Evolutionary conservation across 2,113 vertebrate species (phyloP).

Genomic region (Psilopsiagon aymara): DNA sequence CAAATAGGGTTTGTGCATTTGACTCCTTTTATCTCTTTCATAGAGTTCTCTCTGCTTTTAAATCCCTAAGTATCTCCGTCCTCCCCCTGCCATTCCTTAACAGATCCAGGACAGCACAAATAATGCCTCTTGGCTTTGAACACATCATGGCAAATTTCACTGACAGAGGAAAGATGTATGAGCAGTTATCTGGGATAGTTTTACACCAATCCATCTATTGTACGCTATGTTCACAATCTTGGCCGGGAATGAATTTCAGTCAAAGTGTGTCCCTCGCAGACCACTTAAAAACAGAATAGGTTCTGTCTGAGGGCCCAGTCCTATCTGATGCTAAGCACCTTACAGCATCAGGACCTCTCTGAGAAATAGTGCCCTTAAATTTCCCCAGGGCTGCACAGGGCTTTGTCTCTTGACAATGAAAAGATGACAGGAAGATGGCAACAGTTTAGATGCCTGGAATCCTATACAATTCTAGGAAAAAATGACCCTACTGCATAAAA

Average conservation of each 20-base stretch:
- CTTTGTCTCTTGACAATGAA: conserved; percentile 49
- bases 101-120: conserved; percentile 73
- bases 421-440: conserved; percentile 46
- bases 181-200: conserved; percentile 71
- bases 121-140: conserved; percentile 72
- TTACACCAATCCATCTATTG: conserved; percentile 74
- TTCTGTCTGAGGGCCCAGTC: conserved; percentile 35
- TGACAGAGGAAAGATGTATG: conserved; percentile 66
- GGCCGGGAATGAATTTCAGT: conserved; percentile 60
- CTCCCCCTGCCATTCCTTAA: conserved; percentile 71
- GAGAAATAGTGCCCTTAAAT: conserved; percentile 35
- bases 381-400: neutral
- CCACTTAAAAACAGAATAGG: conserved; percentile 60
- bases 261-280: conserved; percentile 11
- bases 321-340: conserved; percentile 65
- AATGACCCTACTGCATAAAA: neutral
- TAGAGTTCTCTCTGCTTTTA: conserved; percentile 71
- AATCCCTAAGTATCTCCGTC: conserved; percentile 72
- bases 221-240: conserved; percentile 50
- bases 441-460: neutral
- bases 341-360: conserved; percentile 10
- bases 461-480: neutral
- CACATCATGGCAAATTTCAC: conserved; percentile 70
- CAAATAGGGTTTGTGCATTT: conserved; percentile 73
- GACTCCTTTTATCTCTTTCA: conserved; percentile 74